A percentile compares a stretch with the other conserved stretches of the same genome.
phyloP scores from a whole-genome alignment of 1,140 invertebrate species.

The Microvelia longipes region DNA sequence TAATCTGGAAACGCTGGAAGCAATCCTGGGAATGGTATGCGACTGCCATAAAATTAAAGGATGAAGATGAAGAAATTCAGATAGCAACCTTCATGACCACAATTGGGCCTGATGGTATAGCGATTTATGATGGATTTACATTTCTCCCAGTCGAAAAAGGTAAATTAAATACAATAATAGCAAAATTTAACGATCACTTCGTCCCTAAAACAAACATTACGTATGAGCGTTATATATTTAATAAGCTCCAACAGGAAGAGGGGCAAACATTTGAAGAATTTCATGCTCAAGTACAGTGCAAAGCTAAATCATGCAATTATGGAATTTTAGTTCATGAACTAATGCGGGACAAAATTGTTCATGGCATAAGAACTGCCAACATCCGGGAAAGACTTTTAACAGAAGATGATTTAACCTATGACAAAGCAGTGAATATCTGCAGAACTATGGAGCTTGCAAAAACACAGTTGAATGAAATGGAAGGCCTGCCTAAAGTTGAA shows the following conservation, averaged over 20 bases:
- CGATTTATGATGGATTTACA: not conserved
- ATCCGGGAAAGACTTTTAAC: not conserved
- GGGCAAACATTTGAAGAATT: not conserved
- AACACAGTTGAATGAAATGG: not conserved
- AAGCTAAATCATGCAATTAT: not conserved
- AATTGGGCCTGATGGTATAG: not conserved
- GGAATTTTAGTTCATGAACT: not conserved
- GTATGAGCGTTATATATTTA: conserved; percentile 5
- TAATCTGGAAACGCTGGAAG: not conserved
- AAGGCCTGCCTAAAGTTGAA: not conserved
- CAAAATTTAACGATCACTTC: conserved; percentile 2
- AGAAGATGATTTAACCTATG: not conserved
- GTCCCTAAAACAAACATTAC: conserved; percentile 4
- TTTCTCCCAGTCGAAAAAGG: not conserved
- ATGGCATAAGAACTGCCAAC: not conserved
- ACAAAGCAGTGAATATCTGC: conserved; percentile 1
- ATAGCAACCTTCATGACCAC: not conserved
- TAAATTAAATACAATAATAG: not conserved
- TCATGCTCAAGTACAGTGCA: not conserved
- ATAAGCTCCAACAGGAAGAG: not conserved
- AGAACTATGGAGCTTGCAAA: not conserved
- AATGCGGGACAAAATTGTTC: not conserved
- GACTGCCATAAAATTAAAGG: conserved; percentile 1
- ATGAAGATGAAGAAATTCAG: conserved; percentile 1
- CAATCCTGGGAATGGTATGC: not conserved